Conservation (phyloP, 2,888 invertebrate genomes). For the Lathronympha strigana region DNA sequence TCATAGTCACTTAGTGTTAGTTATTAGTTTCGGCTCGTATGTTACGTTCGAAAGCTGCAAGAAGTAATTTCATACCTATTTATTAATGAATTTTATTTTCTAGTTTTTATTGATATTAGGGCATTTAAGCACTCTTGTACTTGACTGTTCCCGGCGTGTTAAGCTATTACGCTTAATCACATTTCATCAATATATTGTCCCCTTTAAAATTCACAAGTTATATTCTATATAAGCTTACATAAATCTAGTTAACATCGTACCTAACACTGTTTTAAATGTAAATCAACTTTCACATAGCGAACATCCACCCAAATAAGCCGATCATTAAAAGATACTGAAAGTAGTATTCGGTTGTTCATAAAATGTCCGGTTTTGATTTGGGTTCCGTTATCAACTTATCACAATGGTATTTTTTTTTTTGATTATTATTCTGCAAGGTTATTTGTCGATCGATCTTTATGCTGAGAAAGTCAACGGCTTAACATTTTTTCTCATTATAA, state of each 20-base stretch:
- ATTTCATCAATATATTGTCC: neutral
- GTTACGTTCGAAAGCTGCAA: neutral
- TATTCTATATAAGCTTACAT: neutral
- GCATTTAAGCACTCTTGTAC: too few relatives aligned
- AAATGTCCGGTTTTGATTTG: neutral
- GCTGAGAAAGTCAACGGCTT: slow-evolving; percentile 33
- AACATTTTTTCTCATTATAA: slow-evolving; percentile 40
- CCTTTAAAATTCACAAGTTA: neutral
- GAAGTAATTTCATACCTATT: neutral
- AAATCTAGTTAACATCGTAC: neutral
- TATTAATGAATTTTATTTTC: slow-evolving; percentile 2
- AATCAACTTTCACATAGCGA: neutral
- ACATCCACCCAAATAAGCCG: neutral
- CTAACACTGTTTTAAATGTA: neutral
- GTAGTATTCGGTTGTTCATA: neutral
- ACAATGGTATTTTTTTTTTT: neutral
- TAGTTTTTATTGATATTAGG: too few relatives aligned
- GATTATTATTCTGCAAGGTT: slow-evolving; percentile 2
- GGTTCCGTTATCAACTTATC: neutral
- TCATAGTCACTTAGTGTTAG: neutral
- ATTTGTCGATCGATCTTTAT: slow-evolving; percentile 4
- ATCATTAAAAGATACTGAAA: neutral
- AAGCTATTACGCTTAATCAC: neutral
- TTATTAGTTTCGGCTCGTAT: neutral
- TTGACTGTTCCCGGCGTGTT: too few relatives aligned